Evolutionary conservation across 1,140 invertebrate genomes (phyloP), one percentile per base, ranked within the genome.

Genomic region (Schlechtendalia chinensis): DNA sequence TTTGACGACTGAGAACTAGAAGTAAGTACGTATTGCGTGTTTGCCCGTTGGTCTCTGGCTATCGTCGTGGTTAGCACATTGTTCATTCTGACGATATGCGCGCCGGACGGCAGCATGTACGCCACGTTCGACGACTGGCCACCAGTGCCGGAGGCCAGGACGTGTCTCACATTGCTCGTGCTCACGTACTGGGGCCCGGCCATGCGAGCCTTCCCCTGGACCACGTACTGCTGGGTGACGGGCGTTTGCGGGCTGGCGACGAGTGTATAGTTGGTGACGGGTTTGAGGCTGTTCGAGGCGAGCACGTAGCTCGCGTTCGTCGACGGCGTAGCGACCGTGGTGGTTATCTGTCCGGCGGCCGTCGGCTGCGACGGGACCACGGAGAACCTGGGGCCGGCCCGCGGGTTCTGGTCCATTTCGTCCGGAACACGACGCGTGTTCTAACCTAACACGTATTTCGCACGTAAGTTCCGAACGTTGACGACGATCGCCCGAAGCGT

Each of bases 61-160:
- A 29, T 19, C 14, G 75, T 50, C 0, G 39, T 45, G 16, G 75
- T 47, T 17, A 50, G 22, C 5, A 77, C 22, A 29, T 61, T 79
- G 22, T 54, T 79, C 75, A 79, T 79, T 10, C 58, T 12, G 16
- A 79, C 75, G 19, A 79, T 61, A 61, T 79, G 75, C n/a, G 75
- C 75, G 19, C 75, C 75, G 16, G 75, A 79, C 11, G 75, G 75
- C 10, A 79, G 47, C 75, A 79, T 50, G 16, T 79, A 79, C 17
- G 75, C 47, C 0, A 79, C 39, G 24, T 77, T 77, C 17, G 75
- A 47, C 5, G 59, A 22, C 19, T 63, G 75, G 32, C 32, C 32
- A 39, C 32, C 32, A 1, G 58, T 24, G 2, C 29, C 59, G 14
- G 74, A 45, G 6, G 74, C 39, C 14, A 77, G 5, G 11, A 77